Conservation (phyloP, 1,140 invertebrate genomes). For the Lamellibrachia luymesi region DNA sequence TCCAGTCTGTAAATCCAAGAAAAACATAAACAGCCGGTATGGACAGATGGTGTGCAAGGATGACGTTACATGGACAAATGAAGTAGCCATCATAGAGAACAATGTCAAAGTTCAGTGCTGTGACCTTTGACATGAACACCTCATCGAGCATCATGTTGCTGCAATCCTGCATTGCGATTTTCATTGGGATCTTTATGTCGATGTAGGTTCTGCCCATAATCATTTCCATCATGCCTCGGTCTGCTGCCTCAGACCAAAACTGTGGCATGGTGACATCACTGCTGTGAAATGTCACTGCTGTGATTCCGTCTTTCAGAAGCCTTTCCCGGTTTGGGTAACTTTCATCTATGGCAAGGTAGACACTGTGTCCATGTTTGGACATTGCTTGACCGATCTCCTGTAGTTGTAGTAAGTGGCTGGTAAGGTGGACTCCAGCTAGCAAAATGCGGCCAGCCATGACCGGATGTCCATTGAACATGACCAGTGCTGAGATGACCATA, state of each 20-base stretch:
- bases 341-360: not conserved
- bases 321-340: not conserved
- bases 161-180: conserved; percentile 1
- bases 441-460: not conserved
- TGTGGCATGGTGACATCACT: not conserved
- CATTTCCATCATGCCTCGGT: not conserved
- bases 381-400: not conserved
- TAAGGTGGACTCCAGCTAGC: not conserved
- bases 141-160: conserved; percentile 18
- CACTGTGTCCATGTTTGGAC: not conserved
- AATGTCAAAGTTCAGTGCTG: conserved; percentile 13
- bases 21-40: not conserved
- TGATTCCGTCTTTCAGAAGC: not conserved
- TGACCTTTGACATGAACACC: conserved; percentile 10
- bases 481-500: not conserved
- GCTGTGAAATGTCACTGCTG: not conserved
- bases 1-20: not conserved
- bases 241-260: not conserved
- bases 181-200: not conserved
- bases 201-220: not conserved
- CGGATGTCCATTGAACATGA: not conserved
- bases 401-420: not conserved
- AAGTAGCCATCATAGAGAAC: conserved; percentile 11
- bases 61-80: not conserved
- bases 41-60: not conserved